Evolutionary conservation across 2,888 invertebrate species (phyloP), one percentile per base, ranked within the genome.

Genomic region (Caradrina clavipalpis): DNA sequence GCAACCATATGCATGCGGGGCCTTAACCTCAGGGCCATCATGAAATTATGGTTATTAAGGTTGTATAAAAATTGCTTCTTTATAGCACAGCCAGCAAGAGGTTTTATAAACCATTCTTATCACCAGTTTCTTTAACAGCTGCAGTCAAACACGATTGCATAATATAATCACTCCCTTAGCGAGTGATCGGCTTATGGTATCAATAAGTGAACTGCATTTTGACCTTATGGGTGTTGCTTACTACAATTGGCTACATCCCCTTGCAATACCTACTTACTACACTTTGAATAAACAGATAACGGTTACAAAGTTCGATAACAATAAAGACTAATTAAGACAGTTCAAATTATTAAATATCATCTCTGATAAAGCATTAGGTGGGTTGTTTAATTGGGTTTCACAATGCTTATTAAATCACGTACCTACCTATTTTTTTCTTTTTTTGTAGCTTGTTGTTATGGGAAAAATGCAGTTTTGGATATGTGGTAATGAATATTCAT

Each of bases 171-270:
- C 57, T 59, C 6, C n/a, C 21, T 11, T 21, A 19, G n/a, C 13
- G 62, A 68, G 67, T 81, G 81, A 54, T 63, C 53, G 15, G 26
- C 21, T 69, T 65, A 69, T 5, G 42, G 17, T 68, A 77, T 73
- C 73, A 53, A 64, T 47, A 15, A 42, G 6, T 54, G 47, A 39
- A 54, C 54, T 42, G 26, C 15, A 10, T 11, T 55, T 42, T 78
- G 61, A 77, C 71, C 81, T 79, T 61, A 62, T 10, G 15, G 31
- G 45, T 19, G 47, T 54, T 53, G 61, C 51, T 42, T 54, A 47
- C 45, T 54, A 54, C 50, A 63, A 61, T 53, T 51, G 35, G 50
- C 21, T 45, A 26, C 10, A 39, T 60, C 19, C 1, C 17, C 22
- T 57, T 57, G 26, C 7, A 61, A 22, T 65, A 66, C 56, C 19